Evolutionary conservation across 2,888 invertebrate genomes (phyloP), one percentile per base, ranked within the genome.

Genomic region (Ametastegia equiseti): DNA sequence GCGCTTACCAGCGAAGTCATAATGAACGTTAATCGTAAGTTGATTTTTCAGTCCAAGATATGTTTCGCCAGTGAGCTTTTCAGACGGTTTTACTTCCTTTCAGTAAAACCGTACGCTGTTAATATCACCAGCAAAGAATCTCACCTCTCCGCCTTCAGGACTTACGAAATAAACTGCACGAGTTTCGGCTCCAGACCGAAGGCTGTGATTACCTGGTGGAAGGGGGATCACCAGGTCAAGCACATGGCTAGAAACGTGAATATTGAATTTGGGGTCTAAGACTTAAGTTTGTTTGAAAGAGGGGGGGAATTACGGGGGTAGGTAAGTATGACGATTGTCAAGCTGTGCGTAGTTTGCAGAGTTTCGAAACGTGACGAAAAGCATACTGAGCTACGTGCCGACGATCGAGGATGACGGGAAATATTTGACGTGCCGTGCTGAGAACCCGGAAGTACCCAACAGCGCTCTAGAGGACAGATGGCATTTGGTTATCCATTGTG

Each of bases 171-270:
- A 83, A 97, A 97, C 89, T 98, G 98, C 92, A 94, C 95, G 89
- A 96, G 97, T 83, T 95, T 96, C 0, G 98, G 97, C 78, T 97
- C 97, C 6, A 93, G 96, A 84, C 97, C 97, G 9, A 95, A 97
- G 85, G 97, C 97, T 2, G 94, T 95, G 82, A 96, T 97, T 89
- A 96, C 97, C 57, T 98, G 98, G 98, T 97, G 97, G 97, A 97
- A 97, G 91, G 96, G 96, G 85, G 96, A 94, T 88, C 94, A 96
- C 87, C 97, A 96, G 92, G 94, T 97, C 84, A 96, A 96, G 92
- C 94, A 95, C 90, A 94, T 96, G 92, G 96, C 96, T 80, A 96
- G 96, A 93, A 97, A 96, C 92, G 97, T 97, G 92, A 96, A 96
- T 94, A 67, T 39, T 39, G 65, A 36, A 67, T 60, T 60, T 30